These are phyloP conservation scores for Spinus pinus DNA, from an alignment of 2,797 vertebrate genomes.

Conservation along the genomic window DNA sequence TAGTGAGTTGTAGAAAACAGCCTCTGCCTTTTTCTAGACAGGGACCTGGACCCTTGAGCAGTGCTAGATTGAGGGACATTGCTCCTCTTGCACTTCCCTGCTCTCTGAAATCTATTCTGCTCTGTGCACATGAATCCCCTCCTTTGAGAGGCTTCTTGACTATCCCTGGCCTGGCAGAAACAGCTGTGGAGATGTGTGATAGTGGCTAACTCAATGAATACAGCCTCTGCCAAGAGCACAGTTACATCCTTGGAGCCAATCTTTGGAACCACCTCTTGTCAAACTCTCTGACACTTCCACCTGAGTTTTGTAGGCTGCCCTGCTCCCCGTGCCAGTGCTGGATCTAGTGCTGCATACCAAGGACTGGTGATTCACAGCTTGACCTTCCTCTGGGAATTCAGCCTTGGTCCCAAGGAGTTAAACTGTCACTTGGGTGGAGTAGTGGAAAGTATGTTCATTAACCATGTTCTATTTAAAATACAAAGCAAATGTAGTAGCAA, in stretches of 20 bases:
- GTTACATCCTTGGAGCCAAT: rapidly evolving
- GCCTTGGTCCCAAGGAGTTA: not conserved
- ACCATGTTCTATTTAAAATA: slow-evolving; percentile 64
- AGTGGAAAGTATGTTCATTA: slow-evolving; percentile 38
- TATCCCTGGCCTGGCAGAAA: not conserved
- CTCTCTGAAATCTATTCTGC: not conserved
- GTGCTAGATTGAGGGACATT: not conserved
- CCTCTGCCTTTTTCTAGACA: not conserved
- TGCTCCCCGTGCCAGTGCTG: rapidly evolving
- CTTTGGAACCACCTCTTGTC: not conserved
- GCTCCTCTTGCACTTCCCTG: not conserved
- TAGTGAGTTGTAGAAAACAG: not conserved
- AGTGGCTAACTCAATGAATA: not conserved
- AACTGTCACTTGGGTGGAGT: not conserved
- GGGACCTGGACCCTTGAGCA: rapidly evolving
- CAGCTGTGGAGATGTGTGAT: not conserved
- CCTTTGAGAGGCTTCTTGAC: not conserved
- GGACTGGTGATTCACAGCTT: not conserved
- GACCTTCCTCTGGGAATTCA: not conserved
- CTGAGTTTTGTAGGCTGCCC: not conserved
- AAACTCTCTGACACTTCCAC: not conserved
- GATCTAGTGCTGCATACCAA: not conserved
- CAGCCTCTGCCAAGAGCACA: not conserved
- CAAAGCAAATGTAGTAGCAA: slow-evolving; percentile 7
- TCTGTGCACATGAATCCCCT: rapidly evolving